Evolutionary conservation across 1,140 invertebrate species (phyloP).

Genomic region (Cepaea nemoralis): DNA sequence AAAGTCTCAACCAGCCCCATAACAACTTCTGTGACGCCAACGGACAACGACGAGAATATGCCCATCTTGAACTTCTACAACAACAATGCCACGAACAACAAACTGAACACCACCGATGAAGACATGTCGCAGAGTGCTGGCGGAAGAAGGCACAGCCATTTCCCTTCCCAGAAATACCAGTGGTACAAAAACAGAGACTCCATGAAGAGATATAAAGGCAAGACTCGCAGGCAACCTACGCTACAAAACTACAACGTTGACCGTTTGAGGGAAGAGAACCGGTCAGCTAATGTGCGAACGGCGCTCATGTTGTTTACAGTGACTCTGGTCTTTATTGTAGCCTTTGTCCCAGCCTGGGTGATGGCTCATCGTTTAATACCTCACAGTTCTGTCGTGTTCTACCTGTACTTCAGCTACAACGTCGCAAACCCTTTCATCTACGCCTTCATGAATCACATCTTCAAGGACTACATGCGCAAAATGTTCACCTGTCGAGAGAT

Average conservation of each 20-base stretch:
- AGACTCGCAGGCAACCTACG: constrained; percentile 8
- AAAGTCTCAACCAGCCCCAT: neutral
- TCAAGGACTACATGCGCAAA: constrained; percentile 58
- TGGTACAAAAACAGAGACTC: neutral
- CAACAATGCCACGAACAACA: constrained; percentile 18
- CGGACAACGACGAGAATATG: constrained; percentile 28
- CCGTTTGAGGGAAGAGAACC: constrained; percentile 41
- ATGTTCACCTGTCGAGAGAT: constrained; percentile 47
- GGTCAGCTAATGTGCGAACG: constrained; percentile 53
- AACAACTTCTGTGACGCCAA: neutral
- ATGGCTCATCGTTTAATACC: constrained; percentile 51
- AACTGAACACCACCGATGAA: neutral
- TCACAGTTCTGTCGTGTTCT: constrained; percentile 53
- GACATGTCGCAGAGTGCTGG: neutral
- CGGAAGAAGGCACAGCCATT: neutral
- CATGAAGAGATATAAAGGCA: constrained; percentile 13
- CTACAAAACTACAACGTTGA: constrained; percentile 37
- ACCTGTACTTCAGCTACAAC: constrained; percentile 61
- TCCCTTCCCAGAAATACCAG: neutral
- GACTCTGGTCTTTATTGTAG: constrained; percentile 57
- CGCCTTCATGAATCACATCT: constrained; percentile 49
- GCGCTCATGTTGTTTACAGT: constrained; percentile 59
- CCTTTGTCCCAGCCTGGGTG: constrained; percentile 54
- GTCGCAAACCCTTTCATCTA: constrained; percentile 57
- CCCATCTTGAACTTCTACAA: constrained; percentile 16